These are phyloP conservation scores for Aphelinus atriplicis DNA, from an alignment of 1,140 invertebrate genomes.

Conservation along the genomic window DNA sequence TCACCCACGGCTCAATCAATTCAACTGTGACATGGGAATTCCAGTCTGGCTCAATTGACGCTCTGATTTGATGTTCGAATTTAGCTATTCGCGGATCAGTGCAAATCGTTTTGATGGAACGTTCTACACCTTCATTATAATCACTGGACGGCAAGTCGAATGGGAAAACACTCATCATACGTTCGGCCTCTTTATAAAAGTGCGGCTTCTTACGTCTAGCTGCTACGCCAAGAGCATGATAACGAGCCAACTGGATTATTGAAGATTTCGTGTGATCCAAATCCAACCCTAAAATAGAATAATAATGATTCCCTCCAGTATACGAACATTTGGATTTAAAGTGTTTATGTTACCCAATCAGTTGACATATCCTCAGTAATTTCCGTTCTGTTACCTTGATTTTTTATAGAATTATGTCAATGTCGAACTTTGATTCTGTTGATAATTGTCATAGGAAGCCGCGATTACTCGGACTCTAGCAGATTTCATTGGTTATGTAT, in stretches of 20 bases:
- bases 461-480: no score
- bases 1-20: neutral
- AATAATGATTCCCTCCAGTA: no score
- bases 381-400: no score
- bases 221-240: neutral
- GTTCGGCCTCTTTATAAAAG: slow-evolving; percentile 50
- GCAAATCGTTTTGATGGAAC: neutral
- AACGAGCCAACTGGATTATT: slow-evolving; percentile 1
- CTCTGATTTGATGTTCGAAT: neutral
- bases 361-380: no score
- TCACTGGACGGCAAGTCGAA: neutral
- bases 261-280: neutral
- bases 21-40: neutral
- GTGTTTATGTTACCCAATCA: no score
- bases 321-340: no score
- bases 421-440: no score
- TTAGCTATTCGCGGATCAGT: neutral
- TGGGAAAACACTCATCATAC: neutral
- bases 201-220: slow-evolving; percentile 61
- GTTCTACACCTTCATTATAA: neutral
- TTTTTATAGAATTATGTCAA: no score
- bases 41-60: neutral
- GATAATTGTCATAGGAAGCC: no score
- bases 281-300: slow-evolving; percentile 2
- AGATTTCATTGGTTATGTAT: no score